These are phyloP conservation scores for Leucophenga varia DNA, from an alignment of 1,140 invertebrate species.

Conservation along the genomic window DNA sequence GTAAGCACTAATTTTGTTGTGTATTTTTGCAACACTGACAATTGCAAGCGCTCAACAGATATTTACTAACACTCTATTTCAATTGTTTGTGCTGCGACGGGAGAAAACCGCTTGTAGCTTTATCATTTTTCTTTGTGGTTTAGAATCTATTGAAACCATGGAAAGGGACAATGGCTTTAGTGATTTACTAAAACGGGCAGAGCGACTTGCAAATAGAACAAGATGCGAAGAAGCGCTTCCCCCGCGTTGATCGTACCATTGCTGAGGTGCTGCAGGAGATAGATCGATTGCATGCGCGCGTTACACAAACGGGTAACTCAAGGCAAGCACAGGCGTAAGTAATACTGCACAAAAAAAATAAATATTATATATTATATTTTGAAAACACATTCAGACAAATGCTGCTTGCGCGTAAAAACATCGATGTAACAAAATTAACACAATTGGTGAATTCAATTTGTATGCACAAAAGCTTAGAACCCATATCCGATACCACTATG, in stretches of 20 bases:
- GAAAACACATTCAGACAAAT: conserved; percentile 69
- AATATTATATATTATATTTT: not conserved
- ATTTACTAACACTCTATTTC: too few relatives aligned
- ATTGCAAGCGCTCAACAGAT: too few relatives aligned
- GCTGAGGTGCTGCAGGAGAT: conserved; percentile 90
- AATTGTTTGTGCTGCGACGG: too few relatives aligned
- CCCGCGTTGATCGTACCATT: conserved; percentile 87
- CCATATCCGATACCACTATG: conserved; percentile 82
- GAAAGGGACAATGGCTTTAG: too few relatives aligned
- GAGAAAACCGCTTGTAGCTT: too few relatives aligned
- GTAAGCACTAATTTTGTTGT: too few relatives aligned
- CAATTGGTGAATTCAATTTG: conserved; percentile 88
- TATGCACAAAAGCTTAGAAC: conserved; percentile 81
- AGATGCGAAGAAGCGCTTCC: too few relatives aligned
- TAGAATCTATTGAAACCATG: too few relatives aligned
- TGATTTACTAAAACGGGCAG: too few relatives aligned
- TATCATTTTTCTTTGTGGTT: too few relatives aligned
- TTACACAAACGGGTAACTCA: conserved; percentile 79
- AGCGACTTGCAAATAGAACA: too few relatives aligned
- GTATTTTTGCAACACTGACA: too few relatives aligned
- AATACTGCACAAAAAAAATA: not conserved
- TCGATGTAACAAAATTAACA: conserved; percentile 89
- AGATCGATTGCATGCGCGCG: conserved; percentile 81
- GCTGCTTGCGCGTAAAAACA: conserved; percentile 86
- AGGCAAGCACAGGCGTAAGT: conserved; percentile 93